These are phyloP conservation scores for Phymanthus crucifer DNA, from an alignment of 92 coral and sea anemone species.

Conservation along the genomic window DNA sequence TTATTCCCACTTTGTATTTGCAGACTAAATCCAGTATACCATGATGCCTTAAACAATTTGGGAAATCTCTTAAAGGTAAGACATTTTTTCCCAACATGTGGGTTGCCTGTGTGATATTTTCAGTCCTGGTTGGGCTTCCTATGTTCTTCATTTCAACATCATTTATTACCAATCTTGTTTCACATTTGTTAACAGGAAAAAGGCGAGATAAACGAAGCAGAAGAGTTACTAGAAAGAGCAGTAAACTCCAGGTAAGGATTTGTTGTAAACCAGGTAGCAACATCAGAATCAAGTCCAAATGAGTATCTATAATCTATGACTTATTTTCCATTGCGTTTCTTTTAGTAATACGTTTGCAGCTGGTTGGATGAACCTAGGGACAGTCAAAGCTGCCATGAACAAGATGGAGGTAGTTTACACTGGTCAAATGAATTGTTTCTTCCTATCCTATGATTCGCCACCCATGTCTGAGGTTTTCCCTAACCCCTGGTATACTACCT, in stretches of 20 bases:
- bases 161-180: neutral
- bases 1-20: too few species aligned
- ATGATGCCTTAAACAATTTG: conserved; percentile 85
- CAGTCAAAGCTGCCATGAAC: conserved; percentile 78
- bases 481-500: neutral
- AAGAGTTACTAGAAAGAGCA: conserved; percentile 73
- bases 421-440: too few species aligned
- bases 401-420: conserved; percentile 57
- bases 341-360: conserved; percentile 77
- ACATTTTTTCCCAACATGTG: neutral
- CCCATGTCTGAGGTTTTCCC: neutral
- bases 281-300: neutral
- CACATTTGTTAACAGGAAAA: conserved; percentile 43
- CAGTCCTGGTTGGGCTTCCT: neutral
- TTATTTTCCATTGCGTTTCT: neutral
- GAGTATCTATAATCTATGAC: neutral
- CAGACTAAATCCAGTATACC: conserved; percentile 86
- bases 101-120: neutral
- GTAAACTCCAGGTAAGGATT: conserved; percentile 57
- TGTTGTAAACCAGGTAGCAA: neutral
- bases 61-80: conserved; percentile 84
- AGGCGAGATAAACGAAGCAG: conserved; percentile 78
- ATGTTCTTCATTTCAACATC: too few species aligned
- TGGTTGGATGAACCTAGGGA: conserved; percentile 94
- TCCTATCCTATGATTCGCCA: neutral